Evolutionary conservation across 2,888 invertebrate species (phyloP), one percentile per base, ranked within the genome.

Genomic region (Iphiclides podalirius): DNA sequence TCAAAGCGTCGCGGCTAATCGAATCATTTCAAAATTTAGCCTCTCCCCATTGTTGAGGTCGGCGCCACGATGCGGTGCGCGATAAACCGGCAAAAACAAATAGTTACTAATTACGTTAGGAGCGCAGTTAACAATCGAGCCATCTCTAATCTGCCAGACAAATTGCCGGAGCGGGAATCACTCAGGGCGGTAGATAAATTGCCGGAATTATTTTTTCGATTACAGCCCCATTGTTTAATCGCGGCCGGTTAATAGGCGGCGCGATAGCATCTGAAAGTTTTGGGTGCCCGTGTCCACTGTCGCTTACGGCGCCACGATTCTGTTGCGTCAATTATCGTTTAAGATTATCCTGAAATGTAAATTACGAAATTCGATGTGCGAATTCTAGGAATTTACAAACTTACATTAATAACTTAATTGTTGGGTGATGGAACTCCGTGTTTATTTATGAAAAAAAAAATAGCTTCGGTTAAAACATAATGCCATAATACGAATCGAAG

Each of bases 161-260:
- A 83, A 86, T 86, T 75, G 75, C 63, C 60, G 54, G 65, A 60
- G 61, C 75, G 75, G n/a, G 77, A 72, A 60, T 79, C 79, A 72
- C 65, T 49, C 41, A 31, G 38, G 33, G 20, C 38, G 52, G 56
- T 53, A 62, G 78, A 85, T 78, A 80, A 84, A 86, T 85, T 80
- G 79, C 66, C 67, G 73, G 72, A 80, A 83, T 85, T 85, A 83
- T 86, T 87, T 86, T 87, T 87, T 87, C 79, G 81, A 85, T 85
- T 86, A 79, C 63, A 59, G 53, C 59, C 58, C 81, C 77, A 84
- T 87, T 87, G 87, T 87, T 85, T 84, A 81, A 86, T 85, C 78
- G 70, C 73, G 67, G 68, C 64, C 61, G 63, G 76, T 78, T 82
- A 82, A 81, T 81, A 77, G 77, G 61, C 53, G 64, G 15, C 40